Evolutionary conservation across 2,113 vertebrate genomes (phyloP).

Genomic region (Otolemur garnettii): DNA sequence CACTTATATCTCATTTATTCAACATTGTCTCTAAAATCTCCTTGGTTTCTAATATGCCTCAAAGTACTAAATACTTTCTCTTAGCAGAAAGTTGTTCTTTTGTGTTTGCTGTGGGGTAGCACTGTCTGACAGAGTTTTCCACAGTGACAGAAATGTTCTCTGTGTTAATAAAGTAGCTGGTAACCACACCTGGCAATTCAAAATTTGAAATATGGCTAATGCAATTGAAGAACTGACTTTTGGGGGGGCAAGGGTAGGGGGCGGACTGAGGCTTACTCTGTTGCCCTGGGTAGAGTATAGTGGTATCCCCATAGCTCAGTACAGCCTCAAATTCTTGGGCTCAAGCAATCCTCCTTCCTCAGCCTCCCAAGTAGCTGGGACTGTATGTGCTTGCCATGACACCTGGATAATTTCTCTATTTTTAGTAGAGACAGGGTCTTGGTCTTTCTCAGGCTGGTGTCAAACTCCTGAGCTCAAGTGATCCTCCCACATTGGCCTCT

Average conservation of each 20-base stretch:
- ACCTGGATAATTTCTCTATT: no score
- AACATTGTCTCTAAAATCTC: slow-evolving; percentile 35
- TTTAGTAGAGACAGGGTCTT: no score
- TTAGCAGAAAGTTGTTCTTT: neutral
- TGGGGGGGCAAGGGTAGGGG: neutral
- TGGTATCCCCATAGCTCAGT: no score
- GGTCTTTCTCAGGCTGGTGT: no score
- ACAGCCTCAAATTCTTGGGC: no score
- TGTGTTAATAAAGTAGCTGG: neutral
- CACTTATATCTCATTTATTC: slow-evolving; percentile 10
- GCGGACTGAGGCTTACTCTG: no score
- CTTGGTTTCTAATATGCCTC: slow-evolving; percentile 3
- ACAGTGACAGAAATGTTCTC: neutral
- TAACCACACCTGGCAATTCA: neutral
- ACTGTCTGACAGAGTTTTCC: neutral
- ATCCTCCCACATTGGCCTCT: no score
- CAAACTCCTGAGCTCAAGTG: no score
- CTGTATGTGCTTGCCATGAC: no score
- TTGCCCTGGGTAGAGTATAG: no score
- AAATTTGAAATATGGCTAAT: neutral
- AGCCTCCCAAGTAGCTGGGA: no score
- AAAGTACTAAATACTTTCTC: neutral
- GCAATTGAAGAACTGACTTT: neutral
- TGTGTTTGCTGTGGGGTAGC: neutral
- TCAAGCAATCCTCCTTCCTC: no score